Base-by-base conservation (phyloP, 1,140 invertebrate species). In the Battus philenor region DNA sequence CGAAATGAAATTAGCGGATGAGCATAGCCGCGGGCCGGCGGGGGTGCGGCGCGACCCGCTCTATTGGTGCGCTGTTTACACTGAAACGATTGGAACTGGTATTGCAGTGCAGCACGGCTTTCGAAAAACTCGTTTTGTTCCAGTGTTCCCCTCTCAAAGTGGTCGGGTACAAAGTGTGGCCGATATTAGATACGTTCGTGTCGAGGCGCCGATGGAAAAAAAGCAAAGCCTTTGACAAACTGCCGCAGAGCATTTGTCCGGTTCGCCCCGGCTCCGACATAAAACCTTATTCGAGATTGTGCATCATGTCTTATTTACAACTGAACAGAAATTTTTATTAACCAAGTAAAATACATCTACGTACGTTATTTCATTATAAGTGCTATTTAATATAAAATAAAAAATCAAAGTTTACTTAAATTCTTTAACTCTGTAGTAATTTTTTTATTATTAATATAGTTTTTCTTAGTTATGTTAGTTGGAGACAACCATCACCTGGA, bases 51-150 rank as follows among this genome's bases (percentile, higher is more conserved):
- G 22, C 12, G 34, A 13, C 13, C 53, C 39, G 13, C 47, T 36
- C 47, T 47, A 63, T 67, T 63, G 59, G 49, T 60, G 59, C 52
- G 52, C 51, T 63, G 53, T 67, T 63, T 67, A 52, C 64, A 48
- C 52, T 10, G 26, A 16, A 30, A 11, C 27, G 15, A 47, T 27
- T 30, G 17, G 12, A 47, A 15, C 24, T 38, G 18, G 26, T 30
- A 46, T 33, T 52, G 50, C 36, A 47, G 50, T 47, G 50, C 47
- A 36, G 50, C 27, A 10, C 38, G 38, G 38, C 22, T 12, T 41
- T 27, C 20, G 22, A 12, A 41, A 41, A 41, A 41, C 27, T 24
- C 29, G 22, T 12, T 41, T 41, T 41, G 27, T 26, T 39, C 13
- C 38, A 12, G 38, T 41, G 38, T 41, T 41, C 38, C 38, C 13